Percentiles rank a stretch among this genome's conserved stretches.
Evolutionary conservation across 92 coral and sea anemone species (phyloP).

Genomic region (Micromussa lordhowensis): DNA sequence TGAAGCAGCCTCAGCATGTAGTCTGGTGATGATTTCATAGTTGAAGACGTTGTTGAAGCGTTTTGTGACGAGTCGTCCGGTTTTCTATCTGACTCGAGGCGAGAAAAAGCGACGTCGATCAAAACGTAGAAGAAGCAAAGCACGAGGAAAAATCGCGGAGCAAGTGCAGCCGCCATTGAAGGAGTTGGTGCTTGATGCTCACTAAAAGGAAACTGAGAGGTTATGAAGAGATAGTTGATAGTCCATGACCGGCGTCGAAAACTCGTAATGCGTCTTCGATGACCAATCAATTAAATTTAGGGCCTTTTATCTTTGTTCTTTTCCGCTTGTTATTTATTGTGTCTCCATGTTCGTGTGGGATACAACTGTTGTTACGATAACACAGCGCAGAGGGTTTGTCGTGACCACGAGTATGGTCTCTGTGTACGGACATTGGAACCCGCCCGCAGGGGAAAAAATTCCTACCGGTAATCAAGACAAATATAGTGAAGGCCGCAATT

Average conservation of each 20-base stretch:
- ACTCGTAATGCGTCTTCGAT: background rate
- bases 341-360: background rate
- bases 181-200: background rate
- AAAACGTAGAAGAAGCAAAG: background rate
- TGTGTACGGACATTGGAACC: too few relatives aligned
- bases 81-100: background rate
- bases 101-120: background rate
- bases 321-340: background rate
- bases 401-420: too few relatives aligned
- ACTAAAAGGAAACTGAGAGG: background rate
- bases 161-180: background rate
- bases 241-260: background rate
- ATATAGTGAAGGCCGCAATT: too few relatives aligned
- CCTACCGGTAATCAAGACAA: too few relatives aligned
- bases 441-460: too few relatives aligned
- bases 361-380: background rate
- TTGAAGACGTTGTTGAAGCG: background rate
- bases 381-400: too few relatives aligned
- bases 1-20: slow-evolving; percentile 22
- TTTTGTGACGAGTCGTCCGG: background rate
- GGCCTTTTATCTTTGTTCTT: background rate
- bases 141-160: background rate
- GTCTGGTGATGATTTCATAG: background rate
- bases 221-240: background rate
- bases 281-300: background rate